These are phyloP conservation scores for Isotomurus palustris DNA, from an alignment of 2,888 invertebrate genomes.

Conservation along the genomic window DNA sequence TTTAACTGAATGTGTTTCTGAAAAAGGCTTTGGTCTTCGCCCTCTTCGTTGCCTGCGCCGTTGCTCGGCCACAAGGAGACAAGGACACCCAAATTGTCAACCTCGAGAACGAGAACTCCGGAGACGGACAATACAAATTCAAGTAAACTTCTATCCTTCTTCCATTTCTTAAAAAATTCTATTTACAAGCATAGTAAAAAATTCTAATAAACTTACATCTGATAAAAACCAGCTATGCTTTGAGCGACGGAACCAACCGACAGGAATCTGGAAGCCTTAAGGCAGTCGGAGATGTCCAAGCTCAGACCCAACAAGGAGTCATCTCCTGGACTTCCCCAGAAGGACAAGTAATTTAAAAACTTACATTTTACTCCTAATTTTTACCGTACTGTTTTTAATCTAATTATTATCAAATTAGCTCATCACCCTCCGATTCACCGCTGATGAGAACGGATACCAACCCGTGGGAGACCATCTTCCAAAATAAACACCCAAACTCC, in stretches of 20 bases:
- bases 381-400: neutral
- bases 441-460: constrained; percentile 43
- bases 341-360: constrained; percentile 27
- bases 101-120: constrained; percentile 27
- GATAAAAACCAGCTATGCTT: constrained; percentile 29
- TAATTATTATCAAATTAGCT: constrained; percentile 10
- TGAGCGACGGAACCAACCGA: constrained; percentile 38
- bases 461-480: constrained; percentile 34
- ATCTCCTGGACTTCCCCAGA: constrained; percentile 39
- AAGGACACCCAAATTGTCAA: constrained; percentile 26
- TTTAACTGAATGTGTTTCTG: neutral
- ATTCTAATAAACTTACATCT: neutral
- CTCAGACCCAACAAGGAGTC: constrained; percentile 29
- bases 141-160: too few species aligned
- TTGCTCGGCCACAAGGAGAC: constrained; percentile 24
- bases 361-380: neutral
- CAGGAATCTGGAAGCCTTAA: constrained; percentile 34
- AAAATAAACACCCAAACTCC: constrained; percentile 18
- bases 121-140: constrained; percentile 37
- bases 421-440: constrained; percentile 34
- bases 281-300: constrained; percentile 33
- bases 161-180: too few species aligned
- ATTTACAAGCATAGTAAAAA: neutral
- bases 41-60: constrained; percentile 23
- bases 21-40: constrained; percentile 20